Evolutionary conservation across 1,140 invertebrate species (phyloP), one percentile per base, ranked within the genome.

Genomic region (Bombus picipes): DNA sequence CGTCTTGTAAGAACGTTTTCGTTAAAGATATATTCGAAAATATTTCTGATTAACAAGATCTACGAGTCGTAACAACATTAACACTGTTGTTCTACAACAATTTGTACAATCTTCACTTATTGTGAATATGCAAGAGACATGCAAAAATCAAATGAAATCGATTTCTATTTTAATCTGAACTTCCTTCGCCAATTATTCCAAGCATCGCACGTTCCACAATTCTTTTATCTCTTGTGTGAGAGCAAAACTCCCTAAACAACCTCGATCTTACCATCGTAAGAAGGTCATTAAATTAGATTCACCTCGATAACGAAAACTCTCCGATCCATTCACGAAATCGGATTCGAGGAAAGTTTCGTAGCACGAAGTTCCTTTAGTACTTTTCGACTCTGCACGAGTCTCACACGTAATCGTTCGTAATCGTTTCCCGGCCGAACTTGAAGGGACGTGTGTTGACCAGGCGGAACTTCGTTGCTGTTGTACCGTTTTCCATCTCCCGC

Each of bases 331-430:
- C 47, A 37, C 47, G 34, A 47, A 47, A 66, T 79, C 62, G 13
- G 41, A 66, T 47, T 66, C 41, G 62, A 6, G 5, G 39, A n/a
- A 77, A 79, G 62, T 79, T 79, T 34, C 53, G 53, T 39, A 15
- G 34, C 53, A 59, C 74, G 53, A 76, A 76, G 34, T 43, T 43
- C 3, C 41, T 25, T 34, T 57, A 2, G 34, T 39, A 76, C 74
- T 59, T 76, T 76, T n/a, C 34, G 25, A n/a, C 34, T 39, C 1
- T 57, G 25, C 47, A 37, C 43, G 41, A 43, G 32, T 15, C 28
- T 43, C 28, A 59, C n/a, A 66, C 59, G 59, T 78, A 65, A 78
- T 77, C 75, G 39, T 65, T 78, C 37, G 59, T 65, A 78, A 62
- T 66, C 59, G 76, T 78, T 43, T 78, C 12, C 77, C 41, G 13